A percentile compares a stretch with the other conserved stretches of the same genome.
These are phyloP conservation scores for Geopemphigus sp. DNA, from an alignment of 1,140 invertebrate species.

Conservation along the genomic window DNA sequence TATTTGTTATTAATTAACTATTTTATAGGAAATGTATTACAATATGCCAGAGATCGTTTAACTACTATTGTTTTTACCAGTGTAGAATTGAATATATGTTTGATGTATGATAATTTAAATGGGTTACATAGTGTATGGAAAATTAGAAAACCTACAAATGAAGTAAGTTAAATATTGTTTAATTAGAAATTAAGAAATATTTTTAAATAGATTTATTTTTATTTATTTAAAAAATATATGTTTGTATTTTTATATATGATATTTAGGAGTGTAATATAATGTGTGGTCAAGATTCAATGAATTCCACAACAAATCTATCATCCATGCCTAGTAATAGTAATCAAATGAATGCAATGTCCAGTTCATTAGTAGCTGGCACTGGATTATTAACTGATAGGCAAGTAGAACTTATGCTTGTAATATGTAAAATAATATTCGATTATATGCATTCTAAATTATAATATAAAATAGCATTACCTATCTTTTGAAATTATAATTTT, in stretches of 20 bases:
- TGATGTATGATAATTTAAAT: slow-evolving; percentile 74
- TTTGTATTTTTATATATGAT: slow-evolving; percentile 3
- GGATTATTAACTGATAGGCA: slow-evolving; percentile 35
- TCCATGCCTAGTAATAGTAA: slow-evolving; percentile 33
- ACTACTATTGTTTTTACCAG: slow-evolving; percentile 59
- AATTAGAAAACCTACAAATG: slow-evolving; percentile 68
- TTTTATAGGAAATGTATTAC: slow-evolving; percentile 41
- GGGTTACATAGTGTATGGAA: slow-evolving; percentile 79
- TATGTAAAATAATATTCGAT: no score
- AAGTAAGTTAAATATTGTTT: slow-evolving; percentile 50
- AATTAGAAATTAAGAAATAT: neutral
- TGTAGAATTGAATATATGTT: slow-evolving; percentile 64
- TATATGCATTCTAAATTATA: no score
- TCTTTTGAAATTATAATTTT: no score
- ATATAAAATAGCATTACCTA: no score
- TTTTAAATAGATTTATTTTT: neutral
- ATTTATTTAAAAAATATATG: neutral
- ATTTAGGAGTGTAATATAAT: slow-evolving; percentile 52
- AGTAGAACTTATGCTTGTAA: neutral
- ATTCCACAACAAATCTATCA: slow-evolving; percentile 44
- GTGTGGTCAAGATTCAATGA: slow-evolving; percentile 50
- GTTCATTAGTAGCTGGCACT: slow-evolving; percentile 35
- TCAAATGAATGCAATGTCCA: slow-evolving; percentile 31
- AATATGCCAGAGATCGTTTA: slow-evolving; percentile 40
- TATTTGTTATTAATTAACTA: neutral